phyloP scores from a whole-genome alignment of 1,140 invertebrate genomes.

The Asbolus verrucosus region DNA sequence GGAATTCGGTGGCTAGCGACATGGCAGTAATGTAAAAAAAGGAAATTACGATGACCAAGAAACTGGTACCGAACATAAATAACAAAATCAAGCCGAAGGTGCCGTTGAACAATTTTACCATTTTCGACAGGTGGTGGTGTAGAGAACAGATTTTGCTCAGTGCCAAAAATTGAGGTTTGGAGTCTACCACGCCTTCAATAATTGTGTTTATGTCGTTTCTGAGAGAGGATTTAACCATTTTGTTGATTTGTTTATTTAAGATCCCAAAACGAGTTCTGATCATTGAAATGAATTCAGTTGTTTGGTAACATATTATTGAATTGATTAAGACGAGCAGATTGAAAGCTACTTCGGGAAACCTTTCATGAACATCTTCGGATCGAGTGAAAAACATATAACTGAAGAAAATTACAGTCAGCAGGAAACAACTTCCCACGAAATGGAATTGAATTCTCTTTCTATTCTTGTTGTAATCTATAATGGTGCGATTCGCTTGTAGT shows the following conservation, averaged over 20 bases:
- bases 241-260: conserved; percentile 13
- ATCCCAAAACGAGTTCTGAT: neutral
- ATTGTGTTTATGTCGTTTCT: neutral
- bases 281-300: conserved; percentile 1
- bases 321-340: neutral
- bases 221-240: neutral
- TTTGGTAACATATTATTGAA: conserved; percentile 8
- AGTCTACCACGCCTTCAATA: neutral
- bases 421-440: neutral
- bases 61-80: conserved; percentile 45
- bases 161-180: neutral
- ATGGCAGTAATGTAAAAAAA: conserved; percentile 2
- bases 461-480: neutral
- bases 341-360: too few species aligned
- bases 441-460: neutral
- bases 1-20: neutral
- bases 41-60: conserved; percentile 29
- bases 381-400: too few species aligned
- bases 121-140: conserved; percentile 13
- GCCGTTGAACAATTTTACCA: conserved; percentile 46
- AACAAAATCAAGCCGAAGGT: conserved; percentile 48
- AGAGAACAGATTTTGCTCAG: conserved; percentile 2
- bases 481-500: neutral
- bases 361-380: neutral
- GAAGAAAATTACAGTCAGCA: too few species aligned